Base-by-base conservation (phyloP, 2,888 invertebrate species). In the Prosapia bicincta region DNA sequence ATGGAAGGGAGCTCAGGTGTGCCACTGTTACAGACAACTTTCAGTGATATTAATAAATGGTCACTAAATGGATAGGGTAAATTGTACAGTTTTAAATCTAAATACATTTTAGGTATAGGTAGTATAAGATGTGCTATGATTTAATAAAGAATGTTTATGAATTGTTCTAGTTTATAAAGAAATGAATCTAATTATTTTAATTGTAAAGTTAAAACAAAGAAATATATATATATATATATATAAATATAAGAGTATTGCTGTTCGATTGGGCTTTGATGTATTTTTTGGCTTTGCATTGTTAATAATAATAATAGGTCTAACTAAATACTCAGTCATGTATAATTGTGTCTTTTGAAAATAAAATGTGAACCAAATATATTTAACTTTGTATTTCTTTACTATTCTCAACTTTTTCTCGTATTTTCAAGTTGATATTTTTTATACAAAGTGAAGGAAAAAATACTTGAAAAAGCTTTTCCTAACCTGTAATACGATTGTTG, bases 211-310 rank as follows among this genome's bases (percentile, higher is more conserved):
- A 20, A 54, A 54, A 38, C 9, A 38, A 38, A 15, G 15, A 13
- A 30, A 38, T 38, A 38, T 38, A 38, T 38, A 38, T 38, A 54
- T 20, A 54, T 54, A 54, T 54, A 54, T 54, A 54, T 54, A 54
- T 20, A 54, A 20, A 54, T 54, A 54, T 20, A 54, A 54, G 54
- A 20, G 20, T 9, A 54, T 54, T 20, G 54, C 54, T 54, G 54
- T 54, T 54, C 54, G 5, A 20, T 54, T 20, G 54, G 54, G 54
- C n/a, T 54, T 54, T 54, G 20, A 9, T 3, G 3, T 38, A 54
- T 20, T n/a, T n/a, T 73, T 73, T 73, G 67, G 73, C 73, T 73
- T 73, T 68, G 68, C 20, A 73, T 67, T 68, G 73, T 73, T 73
- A 26, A n/a, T 67, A 72, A 67, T n/a, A n/a, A n/a, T 66, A 15